Base-by-base conservation (phyloP, 1,140 invertebrate species). In the Drosophila takahashii region DNA sequence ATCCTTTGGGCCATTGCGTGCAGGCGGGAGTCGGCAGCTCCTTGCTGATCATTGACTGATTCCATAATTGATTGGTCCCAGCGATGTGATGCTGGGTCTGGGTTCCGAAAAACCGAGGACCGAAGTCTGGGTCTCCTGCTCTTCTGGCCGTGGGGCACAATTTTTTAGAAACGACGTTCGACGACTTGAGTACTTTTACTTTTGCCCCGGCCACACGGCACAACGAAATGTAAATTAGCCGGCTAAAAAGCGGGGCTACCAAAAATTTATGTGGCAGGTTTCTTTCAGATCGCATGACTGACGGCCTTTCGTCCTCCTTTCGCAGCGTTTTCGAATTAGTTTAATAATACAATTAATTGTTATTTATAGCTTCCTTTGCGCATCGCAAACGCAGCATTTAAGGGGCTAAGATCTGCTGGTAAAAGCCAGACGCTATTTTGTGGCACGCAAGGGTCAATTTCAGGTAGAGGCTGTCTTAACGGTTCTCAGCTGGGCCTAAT, bases 261-360 rank as follows among this genome's bases (percentile, higher is more conserved):
- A 61, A 64, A 65, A 81, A 79, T 87, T 76, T 87, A 86, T 87
- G 83, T 85, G 77, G 22, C 59, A 44, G 60, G 52, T 56, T 37
- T 32, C 7, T 32, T 37, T n/a, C 13, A 27, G 48, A 78, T 87
- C 86, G 84, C 84, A 87, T 87, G 84, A 87, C 84, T 87, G 84
- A 89, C 84, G 76, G 79, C 79, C 76, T 83, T 89, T 87, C 84
- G 76, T 89, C 64, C 62, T 34, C n/a, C 18, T 64, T 47, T 42
- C 42, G 41, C 34, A 58, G 27, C 50, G 34, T 59, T 54, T 48
- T 56, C 18, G 84, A 87, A 89, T 87, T 87, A 87, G 84, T 87
- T 87, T 87, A 87, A 87, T 89, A 84, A 84, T 79, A 87, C 84
- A 89, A 89, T 87, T 87, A 87, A 87, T 87, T 84, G 77, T 87